Evolutionary conservation across 2,797 vertebrate species (phyloP).

Genomic region (Pseudopleuronectes americanus): DNA sequence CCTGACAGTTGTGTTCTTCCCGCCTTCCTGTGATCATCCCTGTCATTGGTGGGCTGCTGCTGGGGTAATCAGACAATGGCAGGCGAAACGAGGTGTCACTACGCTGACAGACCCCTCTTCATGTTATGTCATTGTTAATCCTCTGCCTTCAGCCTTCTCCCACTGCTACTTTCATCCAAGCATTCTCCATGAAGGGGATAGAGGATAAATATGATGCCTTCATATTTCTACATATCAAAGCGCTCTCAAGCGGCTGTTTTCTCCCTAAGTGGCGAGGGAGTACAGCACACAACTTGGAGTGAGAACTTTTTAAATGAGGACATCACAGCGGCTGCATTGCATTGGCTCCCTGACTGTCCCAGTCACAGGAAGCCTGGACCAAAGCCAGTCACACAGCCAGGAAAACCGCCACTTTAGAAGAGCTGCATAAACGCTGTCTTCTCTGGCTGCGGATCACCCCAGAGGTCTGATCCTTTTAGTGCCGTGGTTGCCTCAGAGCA

Average conservation of each 20-base stretch:
- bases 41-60: conserved; percentile 88
- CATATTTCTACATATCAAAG: conserved; percentile 83
- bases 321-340: conserved; percentile 65
- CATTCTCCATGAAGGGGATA: conserved; percentile 61
- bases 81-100: conserved; percentile 90
- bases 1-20: conserved; percentile 94
- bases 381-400: conserved; percentile 69
- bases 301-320: conserved; percentile 80
- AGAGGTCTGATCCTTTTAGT: conserved; percentile 65
- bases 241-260: conserved; percentile 77
- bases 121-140: conserved; percentile 88
- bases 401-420: conserved; percentile 60
- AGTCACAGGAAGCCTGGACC: conserved; percentile 74
- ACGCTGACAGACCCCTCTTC: conserved; percentile 89
- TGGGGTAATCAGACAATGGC: conserved; percentile 90
- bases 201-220: conserved; percentile 78
- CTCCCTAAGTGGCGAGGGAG: conserved; percentile 77
- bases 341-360: conserved; percentile 58
- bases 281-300: conserved; percentile 68
- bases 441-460: conserved; percentile 45
- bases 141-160: conserved; percentile 80
- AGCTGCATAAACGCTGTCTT: conserved; percentile 57
- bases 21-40: conserved; percentile 96
- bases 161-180: conserved; percentile 71
- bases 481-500: conserved; percentile 42